A percentile compares a stretch with the other conserved stretches of the same genome.
These are phyloP conservation scores for Antheraea assamensis DNA, from an alignment of 2,888 invertebrate genomes.

Conservation along the genomic window DNA sequence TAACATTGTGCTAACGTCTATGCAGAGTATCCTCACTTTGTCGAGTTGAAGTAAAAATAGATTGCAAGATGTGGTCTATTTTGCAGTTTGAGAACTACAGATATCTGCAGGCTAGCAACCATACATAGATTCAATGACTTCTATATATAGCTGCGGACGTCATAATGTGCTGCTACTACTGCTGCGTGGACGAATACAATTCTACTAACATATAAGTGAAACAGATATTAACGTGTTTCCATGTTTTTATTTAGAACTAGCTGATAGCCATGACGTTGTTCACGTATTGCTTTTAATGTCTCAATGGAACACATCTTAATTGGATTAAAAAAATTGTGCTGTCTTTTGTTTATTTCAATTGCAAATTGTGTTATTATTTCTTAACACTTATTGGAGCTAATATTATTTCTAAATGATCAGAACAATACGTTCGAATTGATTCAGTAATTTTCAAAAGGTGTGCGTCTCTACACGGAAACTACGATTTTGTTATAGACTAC, in stretches of 20 bases:
- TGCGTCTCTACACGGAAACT: no score
- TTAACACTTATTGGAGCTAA: no score
- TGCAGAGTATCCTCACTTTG: no score
- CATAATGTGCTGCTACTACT: neutral
- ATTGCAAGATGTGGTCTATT: neutral
- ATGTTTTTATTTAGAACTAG: neutral
- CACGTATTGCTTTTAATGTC: neutral
- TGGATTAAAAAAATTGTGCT: no score
- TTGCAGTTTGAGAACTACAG: neutral
- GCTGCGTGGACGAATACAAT: neutral
- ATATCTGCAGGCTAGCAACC: neutral
- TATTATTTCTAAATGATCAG: no score
- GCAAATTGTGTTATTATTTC: no score
- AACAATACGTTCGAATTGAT: no score
- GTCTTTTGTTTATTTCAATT: no score
- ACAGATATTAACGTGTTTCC: neutral
- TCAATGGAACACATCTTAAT: neutral
- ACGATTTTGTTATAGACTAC: no score
- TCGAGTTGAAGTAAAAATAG: no score
- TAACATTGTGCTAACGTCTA: no score
- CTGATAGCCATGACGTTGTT: neutral
- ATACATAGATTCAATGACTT: neutral
- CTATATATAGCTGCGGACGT: neutral
- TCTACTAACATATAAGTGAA: neutral
- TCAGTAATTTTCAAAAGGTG: no score